Evolutionary conservation across 2,113 vertebrate genomes (phyloP).

Genomic region (Lycocorax pyrrhopterus): DNA sequence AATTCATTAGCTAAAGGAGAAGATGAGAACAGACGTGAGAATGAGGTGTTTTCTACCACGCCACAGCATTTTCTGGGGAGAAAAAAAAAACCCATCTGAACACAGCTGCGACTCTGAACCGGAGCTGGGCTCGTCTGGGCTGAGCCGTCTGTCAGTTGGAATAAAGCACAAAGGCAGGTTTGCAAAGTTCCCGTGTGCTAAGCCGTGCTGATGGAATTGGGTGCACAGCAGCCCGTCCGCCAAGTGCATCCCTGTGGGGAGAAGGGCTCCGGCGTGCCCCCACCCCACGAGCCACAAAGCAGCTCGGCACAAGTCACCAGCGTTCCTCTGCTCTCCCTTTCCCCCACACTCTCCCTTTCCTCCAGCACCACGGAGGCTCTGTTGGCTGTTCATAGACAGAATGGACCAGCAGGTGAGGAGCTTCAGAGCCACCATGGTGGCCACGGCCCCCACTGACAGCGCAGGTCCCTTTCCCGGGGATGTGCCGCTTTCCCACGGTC

Average conservation of each 20-base stretch:
- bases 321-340: not conserved
- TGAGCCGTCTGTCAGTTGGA: not conserved
- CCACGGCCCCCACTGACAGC: not conserved
- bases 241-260: not conserved
- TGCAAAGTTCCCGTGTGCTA: not conserved
- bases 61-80: not conserved
- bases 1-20: not conserved
- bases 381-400: accelerated
- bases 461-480: not conserved
- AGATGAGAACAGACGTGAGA: not conserved
- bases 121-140: not conserved
- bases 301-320: not conserved
- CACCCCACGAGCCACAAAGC: not conserved
- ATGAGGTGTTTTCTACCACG: not conserved
- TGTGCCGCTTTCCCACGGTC: not conserved
- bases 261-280: not conserved
- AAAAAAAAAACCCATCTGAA: not conserved
- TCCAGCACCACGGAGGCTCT: not conserved
- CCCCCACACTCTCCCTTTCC: not conserved
- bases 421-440: not conserved
- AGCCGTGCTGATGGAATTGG: not conserved
- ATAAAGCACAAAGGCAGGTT: not conserved
- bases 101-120: not conserved
- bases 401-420: not conserved
- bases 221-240: not conserved